Conservation (phyloP, 2,113 vertebrate genomes). For the Rhagologus leucostigma region DNA sequence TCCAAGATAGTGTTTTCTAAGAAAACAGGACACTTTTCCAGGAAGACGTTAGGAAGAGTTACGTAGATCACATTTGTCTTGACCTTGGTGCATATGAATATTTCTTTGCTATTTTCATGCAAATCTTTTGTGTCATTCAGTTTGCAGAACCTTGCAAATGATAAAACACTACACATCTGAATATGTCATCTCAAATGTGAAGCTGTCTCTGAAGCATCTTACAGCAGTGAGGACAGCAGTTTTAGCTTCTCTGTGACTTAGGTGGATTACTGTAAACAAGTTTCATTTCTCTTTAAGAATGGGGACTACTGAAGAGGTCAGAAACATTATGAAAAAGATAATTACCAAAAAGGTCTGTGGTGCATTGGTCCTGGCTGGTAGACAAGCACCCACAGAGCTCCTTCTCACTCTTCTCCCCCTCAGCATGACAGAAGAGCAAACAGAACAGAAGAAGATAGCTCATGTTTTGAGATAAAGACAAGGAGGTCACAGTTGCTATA, state of each 20-base stretch:
- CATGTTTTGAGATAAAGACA: rapidly evolving
- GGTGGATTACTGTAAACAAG: not conserved
- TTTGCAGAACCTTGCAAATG: not conserved
- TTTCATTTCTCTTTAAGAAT: not conserved
- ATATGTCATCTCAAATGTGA: not conserved
- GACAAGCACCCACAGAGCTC: not conserved
- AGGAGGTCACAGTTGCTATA: not conserved
- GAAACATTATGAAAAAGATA: not conserved
- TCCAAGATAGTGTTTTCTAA: not conserved
- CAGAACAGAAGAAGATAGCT: not conserved
- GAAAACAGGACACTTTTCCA: not conserved
- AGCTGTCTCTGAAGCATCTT: not conserved
- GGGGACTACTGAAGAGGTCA: not conserved
- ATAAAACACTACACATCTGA: not conserved
- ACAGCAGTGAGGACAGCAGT: not conserved
- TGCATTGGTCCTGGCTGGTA: not conserved
- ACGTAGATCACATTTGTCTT: not conserved
- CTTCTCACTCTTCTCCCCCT: not conserved
- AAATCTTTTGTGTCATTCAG: not conserved
- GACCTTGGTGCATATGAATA: not conserved
- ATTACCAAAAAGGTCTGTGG: not conserved
- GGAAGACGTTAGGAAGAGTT: not conserved
- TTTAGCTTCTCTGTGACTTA: not conserved
- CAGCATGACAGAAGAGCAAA: not conserved
- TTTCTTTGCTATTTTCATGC: not conserved